Base-by-base conservation (phyloP, 2,888 invertebrate genomes). In the Capitulum mitella region DNA sequence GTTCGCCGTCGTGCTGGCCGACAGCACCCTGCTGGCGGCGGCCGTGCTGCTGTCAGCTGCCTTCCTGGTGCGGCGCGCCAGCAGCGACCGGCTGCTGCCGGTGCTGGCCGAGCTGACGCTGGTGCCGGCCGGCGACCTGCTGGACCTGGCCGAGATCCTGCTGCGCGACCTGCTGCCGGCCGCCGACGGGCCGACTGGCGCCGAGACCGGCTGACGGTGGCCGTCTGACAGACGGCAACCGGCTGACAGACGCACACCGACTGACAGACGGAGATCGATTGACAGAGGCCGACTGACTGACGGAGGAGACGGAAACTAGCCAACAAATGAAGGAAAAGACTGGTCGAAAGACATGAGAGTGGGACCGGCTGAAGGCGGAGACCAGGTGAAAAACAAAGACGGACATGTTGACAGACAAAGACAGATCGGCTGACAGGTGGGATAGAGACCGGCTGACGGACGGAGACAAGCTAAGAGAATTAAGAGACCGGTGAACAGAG, bases 41-140 rank as follows among this genome's bases (percentile, higher is more conserved):
- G 70, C 70, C 70, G 70, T 37, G 26, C 40, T 40, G 70, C 10
- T 12, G 22, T 37, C 70, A 37, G 70, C 70, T 40, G 70, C 70
- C 37, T 70, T 40, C 37, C 70, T 70, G 70, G 70, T 70, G 70
- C 70, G 40, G 1, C 37, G 37, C 26, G 70, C 19, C 37, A 70
- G 70, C 70, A 70, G 70, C 37, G 70, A 70, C 37, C 26, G 8
- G 40, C 40, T 70, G 70, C 40, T 70, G 70, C 5, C 26, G 70
- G 37, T 70, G 70, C 70, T 70, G 70, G 70, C 70, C 26, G 70
- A 70, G 10, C 37, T 70, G 40, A 70, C 70, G 70, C 70, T 26
- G 40, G 40, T 70, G 37, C 70, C 70, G 8, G 70, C 37, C 37
- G 37, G 3, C 26, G 70, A 70, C 70, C 70, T 70, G 70, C 70